These are phyloP conservation scores for Parapsyche elsis DNA, from an alignment of 1,140 invertebrate species.

Conservation along the genomic window DNA sequence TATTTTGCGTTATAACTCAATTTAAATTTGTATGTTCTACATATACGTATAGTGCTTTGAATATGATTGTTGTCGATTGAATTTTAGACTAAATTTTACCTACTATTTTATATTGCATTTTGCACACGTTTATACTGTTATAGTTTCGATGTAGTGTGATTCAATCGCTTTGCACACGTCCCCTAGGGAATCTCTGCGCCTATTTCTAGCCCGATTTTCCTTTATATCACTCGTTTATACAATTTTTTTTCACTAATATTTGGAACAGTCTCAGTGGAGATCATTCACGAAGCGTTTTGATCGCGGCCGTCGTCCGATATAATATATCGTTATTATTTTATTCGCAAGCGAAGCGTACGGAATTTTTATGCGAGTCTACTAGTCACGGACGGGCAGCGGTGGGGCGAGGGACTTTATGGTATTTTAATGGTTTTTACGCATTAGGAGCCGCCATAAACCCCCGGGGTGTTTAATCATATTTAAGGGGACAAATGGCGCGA, in stretches of 20 bases:
- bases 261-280: conserved; percentile 9
- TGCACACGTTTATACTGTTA: too few relatives aligned
- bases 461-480: conserved; percentile 24
- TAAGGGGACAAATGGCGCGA: conserved; percentile 23
- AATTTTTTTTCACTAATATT: neutral
- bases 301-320: neutral
- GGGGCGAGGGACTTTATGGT: conserved; percentile 21
- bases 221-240: conserved; percentile 5
- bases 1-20: too few relatives aligned
- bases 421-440: conserved; percentile 35
- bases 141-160: neutral
- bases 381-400: neutral
- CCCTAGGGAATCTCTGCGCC: conserved; percentile 17
- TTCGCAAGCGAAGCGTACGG: conserved; percentile 24
- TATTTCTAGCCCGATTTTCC: conserved; percentile 1
- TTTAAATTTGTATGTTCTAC: too few relatives aligned
- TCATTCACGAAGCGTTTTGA: conserved; percentile 17
- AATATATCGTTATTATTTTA: conserved; percentile 38
- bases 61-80: too few relatives aligned
- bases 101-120: too few relatives aligned
- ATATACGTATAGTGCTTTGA: too few relatives aligned
- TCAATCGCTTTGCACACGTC: conserved; percentile 16
- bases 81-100: too few relatives aligned
- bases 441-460: neutral
- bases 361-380: conserved; percentile 20